Percentiles rank a stretch among this genome's conserved stretches.
Evolutionary conservation across 2,888 invertebrate genomes (phyloP).

Genomic region (Laothoe populi): DNA sequence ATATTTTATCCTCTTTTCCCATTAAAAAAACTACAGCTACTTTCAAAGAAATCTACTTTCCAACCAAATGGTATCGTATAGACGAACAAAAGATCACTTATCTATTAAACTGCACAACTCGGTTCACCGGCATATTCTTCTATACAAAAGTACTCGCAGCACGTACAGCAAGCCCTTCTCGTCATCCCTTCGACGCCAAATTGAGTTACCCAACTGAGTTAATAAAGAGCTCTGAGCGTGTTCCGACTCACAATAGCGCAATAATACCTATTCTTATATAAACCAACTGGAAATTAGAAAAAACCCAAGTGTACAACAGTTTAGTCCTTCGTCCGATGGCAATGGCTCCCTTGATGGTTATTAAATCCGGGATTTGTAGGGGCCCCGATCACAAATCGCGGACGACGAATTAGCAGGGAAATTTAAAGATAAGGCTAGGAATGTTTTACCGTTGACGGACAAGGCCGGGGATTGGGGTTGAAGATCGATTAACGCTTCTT

Average conservation of each 20-base stretch:
- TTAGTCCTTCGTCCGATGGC: slow-evolving; percentile 39
- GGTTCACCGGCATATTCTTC: slow-evolving; percentile 49
- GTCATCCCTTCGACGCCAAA: slow-evolving; percentile 75
- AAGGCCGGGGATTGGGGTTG: neutral
- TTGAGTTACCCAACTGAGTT: slow-evolving; percentile 78
- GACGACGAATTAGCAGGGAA: slow-evolving; percentile 46
- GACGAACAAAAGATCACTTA: slow-evolving; percentile 23
- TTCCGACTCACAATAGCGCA: slow-evolving; percentile 58
- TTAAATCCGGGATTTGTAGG: slow-evolving; percentile 56
- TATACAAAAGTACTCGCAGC: slow-evolving; percentile 61
- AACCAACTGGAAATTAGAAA: slow-evolving; percentile 58
- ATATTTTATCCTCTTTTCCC: too few relatives aligned
- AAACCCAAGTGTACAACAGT: slow-evolving; percentile 40
- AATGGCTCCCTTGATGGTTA: slow-evolving; percentile 58
- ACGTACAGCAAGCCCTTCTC: slow-evolving; percentile 65
- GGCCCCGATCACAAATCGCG: slow-evolving; percentile 47
- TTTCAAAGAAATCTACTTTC: neutral
- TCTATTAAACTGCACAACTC: slow-evolving; percentile 45
- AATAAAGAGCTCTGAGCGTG: slow-evolving; percentile 74
- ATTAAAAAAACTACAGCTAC: neutral
- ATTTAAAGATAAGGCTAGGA: slow-evolving; percentile 22
- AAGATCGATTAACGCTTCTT: neutral
- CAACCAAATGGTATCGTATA: neutral
- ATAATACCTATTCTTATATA: slow-evolving; percentile 53
- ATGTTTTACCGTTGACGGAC: neutral